Conservation (phyloP, 1,140 invertebrate genomes). For the Chrysomallon squamiferum region DNA sequence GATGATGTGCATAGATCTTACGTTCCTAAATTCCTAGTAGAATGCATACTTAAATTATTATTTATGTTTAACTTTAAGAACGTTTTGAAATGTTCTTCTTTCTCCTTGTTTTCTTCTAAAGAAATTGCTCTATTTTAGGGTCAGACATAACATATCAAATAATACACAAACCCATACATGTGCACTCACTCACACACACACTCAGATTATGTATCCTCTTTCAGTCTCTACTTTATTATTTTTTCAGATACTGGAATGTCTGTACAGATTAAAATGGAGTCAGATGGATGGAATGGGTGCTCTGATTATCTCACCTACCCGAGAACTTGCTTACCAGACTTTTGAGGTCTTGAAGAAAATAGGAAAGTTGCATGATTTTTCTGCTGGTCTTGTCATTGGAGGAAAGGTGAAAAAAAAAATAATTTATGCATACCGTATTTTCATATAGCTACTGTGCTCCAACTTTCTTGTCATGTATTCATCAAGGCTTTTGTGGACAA, state of each 20-base stretch:
- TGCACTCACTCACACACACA: no score
- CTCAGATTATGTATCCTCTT: no score
- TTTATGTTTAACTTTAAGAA: no score
- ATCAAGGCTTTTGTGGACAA: not conserved
- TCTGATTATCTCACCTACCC: conserved; percentile 94
- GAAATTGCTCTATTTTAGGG: no score
- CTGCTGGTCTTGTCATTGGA: conserved; percentile 93
- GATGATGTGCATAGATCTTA: no score
- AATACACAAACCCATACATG: no score
- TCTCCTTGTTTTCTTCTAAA: no score
- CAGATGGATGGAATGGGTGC: conserved; percentile 89
- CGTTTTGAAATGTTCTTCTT: no score
- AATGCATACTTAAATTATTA: no score
- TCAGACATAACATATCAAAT: no score
- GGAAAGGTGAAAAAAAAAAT: conserved; percentile 57
- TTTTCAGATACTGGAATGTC: conserved; percentile 64
- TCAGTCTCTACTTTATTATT: no score
- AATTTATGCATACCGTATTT: not conserved
- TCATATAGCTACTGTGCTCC: not conserved
- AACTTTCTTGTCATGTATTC: not conserved
- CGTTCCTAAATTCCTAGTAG: no score
- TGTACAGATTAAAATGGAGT: conserved; percentile 87
- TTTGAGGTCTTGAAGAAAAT: conserved; percentile 92
- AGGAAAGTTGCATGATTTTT: conserved; percentile 90
- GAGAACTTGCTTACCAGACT: conserved; percentile 97